These are phyloP conservation scores for Rhynchophorus ferrugineus DNA, from an alignment of 1,140 invertebrate species.

Conservation along the genomic window DNA sequence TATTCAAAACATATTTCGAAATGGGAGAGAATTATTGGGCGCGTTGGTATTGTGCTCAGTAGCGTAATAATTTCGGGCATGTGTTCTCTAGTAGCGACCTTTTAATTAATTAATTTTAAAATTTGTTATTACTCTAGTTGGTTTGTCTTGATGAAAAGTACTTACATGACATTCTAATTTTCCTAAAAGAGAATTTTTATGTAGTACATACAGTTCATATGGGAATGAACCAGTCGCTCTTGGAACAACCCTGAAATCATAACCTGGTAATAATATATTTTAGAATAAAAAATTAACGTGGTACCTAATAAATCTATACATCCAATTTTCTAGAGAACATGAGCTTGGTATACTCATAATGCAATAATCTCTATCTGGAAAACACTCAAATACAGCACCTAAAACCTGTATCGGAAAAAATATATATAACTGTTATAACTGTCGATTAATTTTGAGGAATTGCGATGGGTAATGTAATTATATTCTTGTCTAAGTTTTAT, in stretches of 20 bases:
- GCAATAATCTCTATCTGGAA: conserved; percentile 59
- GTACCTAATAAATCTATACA: conserved; percentile 10
- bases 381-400: conserved; percentile 57
- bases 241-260: neutral
- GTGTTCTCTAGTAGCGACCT: conserved; percentile 8
- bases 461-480: too few species aligned
- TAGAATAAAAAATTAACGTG: neutral
- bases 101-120: neutral
- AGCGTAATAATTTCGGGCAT: conserved; percentile 14
- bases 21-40: conserved; percentile 11
- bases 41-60: conserved; percentile 18
- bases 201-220: neutral
- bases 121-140: neutral
- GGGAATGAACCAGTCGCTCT: neutral
- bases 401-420: too few species aligned
- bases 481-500: too few species aligned
- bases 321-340: conserved; percentile 41
- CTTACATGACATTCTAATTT: neutral
- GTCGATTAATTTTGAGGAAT: too few species aligned
- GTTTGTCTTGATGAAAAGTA: neutral
- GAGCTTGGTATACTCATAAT: conserved; percentile 54
- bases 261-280: too few species aligned
- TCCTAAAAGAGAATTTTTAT: conserved; percentile 2
- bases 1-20: conserved; percentile 19
- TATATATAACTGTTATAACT: too few species aligned